Base-by-base conservation (phyloP, 2,797 vertebrate species). In the Phyllotis vaccarum region DNA sequence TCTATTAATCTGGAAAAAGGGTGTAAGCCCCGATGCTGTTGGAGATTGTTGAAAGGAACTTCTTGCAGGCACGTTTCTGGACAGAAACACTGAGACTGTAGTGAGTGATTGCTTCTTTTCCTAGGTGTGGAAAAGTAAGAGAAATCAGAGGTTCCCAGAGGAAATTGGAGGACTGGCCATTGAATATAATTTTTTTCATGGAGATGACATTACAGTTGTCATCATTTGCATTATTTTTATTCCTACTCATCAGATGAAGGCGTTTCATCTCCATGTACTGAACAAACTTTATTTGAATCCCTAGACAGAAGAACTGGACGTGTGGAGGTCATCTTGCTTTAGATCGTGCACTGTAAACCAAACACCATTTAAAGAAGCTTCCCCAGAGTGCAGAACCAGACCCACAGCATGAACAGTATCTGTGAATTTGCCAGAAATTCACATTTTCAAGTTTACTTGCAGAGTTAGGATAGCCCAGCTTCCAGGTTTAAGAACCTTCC, bases 381-480 rank as follows among this genome's bases (percentile, higher is more conserved):
- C 75, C 62, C 54, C 6, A 37, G 64, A 46, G 4, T 14, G 3
- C 1, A 37, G 70, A 9, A 5, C 6, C 12, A 40, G 66, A 75
- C 4, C 17, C 80, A 31, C 68, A 58, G 12, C 0, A 0, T 46
- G 5, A 54, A 19, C 34, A n/a, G 22, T 43, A n/a, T 8, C 34
- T 52, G 29, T 43, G 2, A 86, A 90, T 83, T 68, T 86, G 16
- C 54, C 92, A 83, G 43, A 56, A 89, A 91, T 86, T 68, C 13
- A 94, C 40, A 79, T 79, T 74, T 16, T 17, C 1, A 6, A 13
- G 31, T 3, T 14, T 0, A 80, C 2, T 16, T 85, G 24, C 43
- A 34, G 46, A 88, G 37, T 76, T 40, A 75, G 58, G 54, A 3
- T 4, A 19, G 13, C 0, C 46, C 6, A 29, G 1, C 4, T 49